Evolutionary conservation across 2,888 invertebrate species (phyloP), one percentile per base, ranked within the genome.

Genomic region (Nipponacmea schrenckii): DNA sequence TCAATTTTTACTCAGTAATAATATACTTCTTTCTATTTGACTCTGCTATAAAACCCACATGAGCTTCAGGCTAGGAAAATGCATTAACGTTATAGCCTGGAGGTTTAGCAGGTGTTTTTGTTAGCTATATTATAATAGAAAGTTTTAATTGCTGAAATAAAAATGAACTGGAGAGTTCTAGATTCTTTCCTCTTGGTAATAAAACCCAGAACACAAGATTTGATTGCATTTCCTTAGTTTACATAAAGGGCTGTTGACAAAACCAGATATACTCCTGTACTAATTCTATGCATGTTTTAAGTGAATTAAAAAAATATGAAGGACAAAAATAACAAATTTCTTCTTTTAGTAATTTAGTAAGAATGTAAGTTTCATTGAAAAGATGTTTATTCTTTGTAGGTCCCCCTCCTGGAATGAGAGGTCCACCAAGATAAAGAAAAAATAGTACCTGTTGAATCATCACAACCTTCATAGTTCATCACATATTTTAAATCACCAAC

Each of bases 41-140:
- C 70, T 65, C 50, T 66, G 65, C 64, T 66, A 70, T 56, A 65
- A 70, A 70, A 70, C 65, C 48, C 31, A 48, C 48, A 50, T 56
- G n/a, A 8, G n/a, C 50, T 65, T 27, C 39, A 15, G 20, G 70
- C 65, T 44, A 65, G 56, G 50, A 70, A 70, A 70, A 66, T 70
- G 66, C 70, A 70, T 70, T 70, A 70, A 65, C 65, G 24, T 50
- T 17, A 56, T 27, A 15, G 15, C 66, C 70, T 50, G 24, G 3
- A 26, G 66, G 27, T 24, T 15, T 24, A 56, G 70, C 70, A 70
- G 70, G 70, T 70, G 70, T 70, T 70, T 70, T 70, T 27, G 46
- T 63, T 46, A 62, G 68, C 44, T 62, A 62, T 27, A 24, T 24
- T 56, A 56, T 56, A 56, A 56, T 56, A 56, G 56, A 10, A 56